Evolutionary conservation across 2,797 vertebrate genomes (phyloP).

Genomic region (Helarctos malayanus): DNA sequence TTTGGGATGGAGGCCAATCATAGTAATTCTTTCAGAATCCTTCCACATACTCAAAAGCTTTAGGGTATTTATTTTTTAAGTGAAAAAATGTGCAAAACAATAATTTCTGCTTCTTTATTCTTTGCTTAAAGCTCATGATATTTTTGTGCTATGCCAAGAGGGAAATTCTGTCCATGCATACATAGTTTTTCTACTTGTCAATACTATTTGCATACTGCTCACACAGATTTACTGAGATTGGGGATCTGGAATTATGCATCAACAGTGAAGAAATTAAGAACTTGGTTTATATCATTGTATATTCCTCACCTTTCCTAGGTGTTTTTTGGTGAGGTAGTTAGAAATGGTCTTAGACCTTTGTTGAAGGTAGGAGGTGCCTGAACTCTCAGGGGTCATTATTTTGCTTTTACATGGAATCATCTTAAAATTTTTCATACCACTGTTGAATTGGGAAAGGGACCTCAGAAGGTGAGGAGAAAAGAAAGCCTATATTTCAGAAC

Average conservation of each 20-base stretch:
- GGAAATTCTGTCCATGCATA: not conserved
- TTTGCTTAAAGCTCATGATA: slow-evolving; percentile 17
- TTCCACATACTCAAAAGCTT: not conserved
- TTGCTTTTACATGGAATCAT: slow-evolving; percentile 5
- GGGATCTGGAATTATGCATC: not conserved
- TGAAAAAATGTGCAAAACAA: not conserved
- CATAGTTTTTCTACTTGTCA: not conserved
- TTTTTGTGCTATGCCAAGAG: slow-evolving; percentile 21
- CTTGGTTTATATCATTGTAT: not conserved
- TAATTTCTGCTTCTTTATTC: slow-evolving; percentile 15
- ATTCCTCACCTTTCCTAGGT: not conserved
- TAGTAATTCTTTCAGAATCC: not conserved
- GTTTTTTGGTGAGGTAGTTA: not conserved
- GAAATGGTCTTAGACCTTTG: not conserved
- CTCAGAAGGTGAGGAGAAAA: not conserved
- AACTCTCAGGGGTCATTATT: not conserved
- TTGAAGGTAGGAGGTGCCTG: not conserved
- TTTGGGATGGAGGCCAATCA: not conserved
- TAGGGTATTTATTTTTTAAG: slow-evolving; percentile 10
- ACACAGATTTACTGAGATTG: not conserved
- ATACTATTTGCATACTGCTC: not conserved
- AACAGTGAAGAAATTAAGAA: not conserved
- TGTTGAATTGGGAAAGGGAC: not conserved
- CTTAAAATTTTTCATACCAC: not conserved
- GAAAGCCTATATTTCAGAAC: not conserved